Percentiles rank a stretch among this genome's conserved stretches.
phyloP scores from a whole-genome alignment of 2,797 vertebrate species.

The Melanotaenia maccullochi region DNA sequence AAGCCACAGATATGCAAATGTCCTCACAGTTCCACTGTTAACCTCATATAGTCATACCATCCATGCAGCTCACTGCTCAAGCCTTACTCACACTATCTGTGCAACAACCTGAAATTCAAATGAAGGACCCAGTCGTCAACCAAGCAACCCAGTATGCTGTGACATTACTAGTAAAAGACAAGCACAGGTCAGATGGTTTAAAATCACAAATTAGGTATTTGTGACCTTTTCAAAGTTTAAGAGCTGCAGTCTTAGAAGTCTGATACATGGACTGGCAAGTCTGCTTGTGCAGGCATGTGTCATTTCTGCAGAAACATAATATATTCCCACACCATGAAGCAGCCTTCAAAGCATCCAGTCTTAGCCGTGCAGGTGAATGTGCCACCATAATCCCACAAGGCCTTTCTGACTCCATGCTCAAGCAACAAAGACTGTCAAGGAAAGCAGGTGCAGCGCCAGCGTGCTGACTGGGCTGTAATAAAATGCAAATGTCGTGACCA shows the following conservation, averaged over 20 bases:
- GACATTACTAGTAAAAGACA: neutral
- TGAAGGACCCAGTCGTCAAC: conserved; percentile 3
- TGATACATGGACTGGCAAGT: neutral
- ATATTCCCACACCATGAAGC: neutral
- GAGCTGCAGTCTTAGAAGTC: neutral
- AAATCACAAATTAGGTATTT: too few relatives aligned
- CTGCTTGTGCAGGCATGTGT: neutral
- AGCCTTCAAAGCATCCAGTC: neutral
- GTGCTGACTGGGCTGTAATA: neutral
- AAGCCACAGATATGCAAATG: neutral
- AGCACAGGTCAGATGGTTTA: neutral
- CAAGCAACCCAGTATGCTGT: neutral
- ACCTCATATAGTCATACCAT: neutral
- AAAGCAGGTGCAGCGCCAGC: neutral
- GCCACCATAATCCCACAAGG: neutral
- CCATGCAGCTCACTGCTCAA: neutral
- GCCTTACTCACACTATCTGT: neutral
- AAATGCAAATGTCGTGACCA: conserved; percentile 15
- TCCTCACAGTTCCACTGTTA: neutral
- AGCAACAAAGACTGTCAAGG: neutral
- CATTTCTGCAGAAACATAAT: too few relatives aligned
- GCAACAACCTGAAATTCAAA: conserved; percentile 38
- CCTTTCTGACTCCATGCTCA: neutral
- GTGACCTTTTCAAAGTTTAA: neutral
- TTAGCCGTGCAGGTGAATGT: neutral